Base-by-base conservation (phyloP, 2,888 invertebrate species). In the Pyralis farinalis region DNA sequence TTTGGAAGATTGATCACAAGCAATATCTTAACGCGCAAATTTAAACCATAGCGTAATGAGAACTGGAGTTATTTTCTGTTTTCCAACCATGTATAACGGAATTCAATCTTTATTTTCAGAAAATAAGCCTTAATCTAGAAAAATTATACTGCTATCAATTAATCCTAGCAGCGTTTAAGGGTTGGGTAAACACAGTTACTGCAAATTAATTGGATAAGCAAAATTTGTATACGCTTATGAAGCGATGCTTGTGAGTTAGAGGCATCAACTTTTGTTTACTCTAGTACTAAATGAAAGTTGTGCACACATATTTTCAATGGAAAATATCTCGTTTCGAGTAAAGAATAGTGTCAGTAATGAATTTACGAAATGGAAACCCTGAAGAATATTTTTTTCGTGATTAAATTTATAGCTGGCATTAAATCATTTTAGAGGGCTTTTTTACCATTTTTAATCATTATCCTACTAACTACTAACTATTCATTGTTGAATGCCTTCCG, bases 141-240 rank as follows among this genome's bases (percentile, higher is more conserved):
- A 25, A 25, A 25, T 5, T 16, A 16, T 16, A 25, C 46, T 47
- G 47, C 52, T 46, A 47, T 42, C 51, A 44, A 59, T 62, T 61
- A 51, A 55, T 64, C 55, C 56, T 47, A 47, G 40, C 44, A 25
- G 2, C 25, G 25, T 25, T 50, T 52, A 53, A 53, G 48, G 49
- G 47, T 21, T 37, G 25, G 37, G 42, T 46, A 44, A 51, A 55
- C 49, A 57, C 46, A 55, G 54, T 58, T 51, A 45, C 53, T 51
- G 49, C 44, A 51, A 57, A 61, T 62, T 61, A 58, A 59, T 58
- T 53, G 50, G 43, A 38, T 34, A 44, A 36, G 46, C 44, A 49
- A 47, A 49, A 47, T 49, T 44, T 46, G 49, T 43, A 48, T 42
- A 44, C 34, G 34, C 32, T 42, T 38, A 25, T 25, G 7, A n/a